Evolutionary conservation across 2,113 vertebrate genomes (phyloP), one percentile per base, ranked within the genome.

Genomic region (Dasyornis broadbenti): DNA sequence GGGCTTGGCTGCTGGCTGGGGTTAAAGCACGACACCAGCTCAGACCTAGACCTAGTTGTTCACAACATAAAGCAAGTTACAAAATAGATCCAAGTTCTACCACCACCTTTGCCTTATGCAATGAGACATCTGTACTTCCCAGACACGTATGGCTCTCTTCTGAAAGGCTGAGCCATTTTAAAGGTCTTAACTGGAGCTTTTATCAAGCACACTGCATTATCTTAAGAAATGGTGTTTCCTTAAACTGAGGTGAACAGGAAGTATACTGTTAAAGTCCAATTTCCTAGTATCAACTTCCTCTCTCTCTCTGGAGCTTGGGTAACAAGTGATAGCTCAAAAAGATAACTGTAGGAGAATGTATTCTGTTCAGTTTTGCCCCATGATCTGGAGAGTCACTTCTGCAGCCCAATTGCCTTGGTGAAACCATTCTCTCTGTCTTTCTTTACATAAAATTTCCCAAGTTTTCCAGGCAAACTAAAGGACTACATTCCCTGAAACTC

Each of bases 11-110:
- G 17, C 9, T 37, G 37, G 13, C 44, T 68, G 83, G 22, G 37
- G 27, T 33, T 60, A 37, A 59, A 33, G 33, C 13, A 14, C 0
- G 0, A 13, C 33, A 60, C 27, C 37, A 56, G 27, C 33, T 78
- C 57, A 72, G 44, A 64, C 63, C 49, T 31, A 54, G 57, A 31
- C 47, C 30, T 3, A 69, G 49, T 10, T 56, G 85, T 82, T 64
- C 42, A 71, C 47, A 75, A 33, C 15, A 61, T 45, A 69, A 70
- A 90, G 18, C 16, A 54, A 53, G 31, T 82, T 40, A 78, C 30
- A 89, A 91, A 91, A 68, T 28, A 33, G 44, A 52, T 78, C 44
- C 37, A 60, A 59, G 56, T 42, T 81, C 81, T 66, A 37, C 52
- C 35, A 63, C 21, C 15, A 72, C 33, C 19, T 83, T 92, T 89